Percentiles rank a stretch among this genome's conserved stretches.
Conservation (phyloP, 2,888 invertebrate genomes). For the Dioctria linearis region DNA sequence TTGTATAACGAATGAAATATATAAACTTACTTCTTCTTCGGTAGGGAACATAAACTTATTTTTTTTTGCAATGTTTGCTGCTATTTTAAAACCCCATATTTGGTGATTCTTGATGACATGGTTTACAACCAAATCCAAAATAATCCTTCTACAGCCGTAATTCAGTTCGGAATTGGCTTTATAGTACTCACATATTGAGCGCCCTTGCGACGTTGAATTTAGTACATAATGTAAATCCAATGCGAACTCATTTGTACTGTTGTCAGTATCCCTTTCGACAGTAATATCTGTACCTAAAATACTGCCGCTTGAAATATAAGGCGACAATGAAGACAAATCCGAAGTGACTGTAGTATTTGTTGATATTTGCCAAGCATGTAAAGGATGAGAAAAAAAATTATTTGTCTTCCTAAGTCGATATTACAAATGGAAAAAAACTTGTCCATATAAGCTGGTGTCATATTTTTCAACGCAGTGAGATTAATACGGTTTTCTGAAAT, state of each 20-base stretch:
- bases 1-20: too few species aligned
- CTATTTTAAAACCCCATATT: background rate
- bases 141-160: background rate
- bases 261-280: background rate
- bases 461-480: background rate
- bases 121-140: constrained; percentile 3
- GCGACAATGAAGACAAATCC: background rate
- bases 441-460: background rate
- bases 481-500: constrained; percentile 1
- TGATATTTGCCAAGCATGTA: background rate
- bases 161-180: background rate
- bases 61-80: background rate
- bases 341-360: background rate
- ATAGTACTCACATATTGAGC: background rate
- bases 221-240: background rate
- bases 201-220: background rate
- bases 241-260: background rate
- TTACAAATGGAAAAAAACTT: background rate
- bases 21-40: background rate
- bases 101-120: background rate
- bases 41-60: background rate
- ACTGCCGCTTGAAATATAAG: background rate
- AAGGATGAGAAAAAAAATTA: background rate
- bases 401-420: background rate
- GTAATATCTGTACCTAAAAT: background rate